phyloP scores from a whole-genome alignment of 35 echinoderm and acorn worm genomes.

The Stichopus chloronotus region DNA sequence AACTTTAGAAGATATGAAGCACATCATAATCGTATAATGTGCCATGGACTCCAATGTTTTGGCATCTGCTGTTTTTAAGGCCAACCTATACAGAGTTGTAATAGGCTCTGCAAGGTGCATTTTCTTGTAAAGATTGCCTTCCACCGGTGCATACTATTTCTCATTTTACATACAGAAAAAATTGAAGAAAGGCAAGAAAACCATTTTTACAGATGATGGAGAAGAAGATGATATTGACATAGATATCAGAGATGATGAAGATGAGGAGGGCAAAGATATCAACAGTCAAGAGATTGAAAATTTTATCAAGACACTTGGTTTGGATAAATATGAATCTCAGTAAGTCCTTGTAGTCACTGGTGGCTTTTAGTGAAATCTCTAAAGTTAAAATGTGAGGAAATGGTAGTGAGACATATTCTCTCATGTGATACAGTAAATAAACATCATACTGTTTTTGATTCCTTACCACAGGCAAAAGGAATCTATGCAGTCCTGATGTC shows the following conservation, averaged over 20 bases:
- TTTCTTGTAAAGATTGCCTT: too few relatives aligned
- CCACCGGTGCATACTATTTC: background rate
- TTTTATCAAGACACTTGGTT: constrained; percentile 40
- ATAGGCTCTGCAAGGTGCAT: too few relatives aligned
- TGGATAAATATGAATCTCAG: constrained; percentile 24
- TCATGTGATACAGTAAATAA: too few relatives aligned
- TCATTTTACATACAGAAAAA: constrained; percentile 1
- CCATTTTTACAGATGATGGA: constrained; percentile 17
- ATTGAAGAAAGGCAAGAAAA: constrained; percentile 20
- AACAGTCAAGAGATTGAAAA: constrained; percentile 19
- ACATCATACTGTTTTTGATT: too few relatives aligned
- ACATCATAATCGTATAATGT: too few relatives aligned
- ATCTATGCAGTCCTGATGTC: too few relatives aligned
- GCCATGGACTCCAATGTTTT: too few relatives aligned
- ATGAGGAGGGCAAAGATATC: background rate
- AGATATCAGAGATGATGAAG: constrained; percentile 50
- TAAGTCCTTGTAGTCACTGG: background rate
- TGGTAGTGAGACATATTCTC: background rate
- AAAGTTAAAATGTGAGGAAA: background rate
- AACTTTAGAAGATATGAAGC: too few relatives aligned
- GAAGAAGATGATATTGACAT: constrained; percentile 49
- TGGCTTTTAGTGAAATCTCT: background rate
- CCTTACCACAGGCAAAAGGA: too few relatives aligned
- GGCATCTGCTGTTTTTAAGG: too few relatives aligned
- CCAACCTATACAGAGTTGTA: too few relatives aligned